A percentile compares a stretch with the other conserved stretches of the same genome.
phyloP scores from a whole-genome alignment of 2,113 vertebrate genomes.

The Heteronetta atricapilla region DNA sequence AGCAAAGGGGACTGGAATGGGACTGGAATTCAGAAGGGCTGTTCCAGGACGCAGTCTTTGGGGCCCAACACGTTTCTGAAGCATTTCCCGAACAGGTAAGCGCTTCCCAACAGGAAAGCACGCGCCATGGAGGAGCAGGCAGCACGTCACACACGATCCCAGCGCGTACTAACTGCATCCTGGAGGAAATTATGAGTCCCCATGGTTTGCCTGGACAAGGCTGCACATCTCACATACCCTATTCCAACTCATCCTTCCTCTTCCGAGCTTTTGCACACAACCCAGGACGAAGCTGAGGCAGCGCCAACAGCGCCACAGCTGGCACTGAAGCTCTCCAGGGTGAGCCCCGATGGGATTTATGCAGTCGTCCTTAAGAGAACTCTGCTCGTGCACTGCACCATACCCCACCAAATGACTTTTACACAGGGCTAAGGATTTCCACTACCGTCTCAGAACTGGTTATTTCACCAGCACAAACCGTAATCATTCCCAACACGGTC shows the following conservation, averaged over 20 bases:
- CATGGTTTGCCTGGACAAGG: rapidly evolving
- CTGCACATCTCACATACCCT: background rate
- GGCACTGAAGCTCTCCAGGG: background rate
- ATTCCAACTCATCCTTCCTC: background rate
- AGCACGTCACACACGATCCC: rapidly evolving
- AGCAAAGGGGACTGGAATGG: background rate
- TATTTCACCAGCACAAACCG: rapidly evolving
- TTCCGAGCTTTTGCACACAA: background rate
- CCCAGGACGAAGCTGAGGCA: too few species aligned
- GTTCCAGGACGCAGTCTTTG: rapidly evolving
- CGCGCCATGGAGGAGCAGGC: background rate
- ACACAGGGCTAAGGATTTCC: background rate
- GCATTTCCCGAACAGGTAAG: background rate
- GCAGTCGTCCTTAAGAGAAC: background rate
- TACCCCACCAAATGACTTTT: background rate
- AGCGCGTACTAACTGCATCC: too few species aligned
- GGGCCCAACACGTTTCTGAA: background rate
- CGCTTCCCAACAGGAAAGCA: background rate
- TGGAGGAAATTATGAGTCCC: background rate
- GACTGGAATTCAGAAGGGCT: too few species aligned
- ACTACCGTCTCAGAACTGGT: too few species aligned
- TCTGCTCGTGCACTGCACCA: rapidly evolving
- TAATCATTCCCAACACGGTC: background rate
- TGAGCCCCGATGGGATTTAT: rapidly evolving
- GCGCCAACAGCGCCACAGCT: rapidly evolving